Conservation (phyloP, 2,888 invertebrate species). For the Seladonia tumulorum region DNA sequence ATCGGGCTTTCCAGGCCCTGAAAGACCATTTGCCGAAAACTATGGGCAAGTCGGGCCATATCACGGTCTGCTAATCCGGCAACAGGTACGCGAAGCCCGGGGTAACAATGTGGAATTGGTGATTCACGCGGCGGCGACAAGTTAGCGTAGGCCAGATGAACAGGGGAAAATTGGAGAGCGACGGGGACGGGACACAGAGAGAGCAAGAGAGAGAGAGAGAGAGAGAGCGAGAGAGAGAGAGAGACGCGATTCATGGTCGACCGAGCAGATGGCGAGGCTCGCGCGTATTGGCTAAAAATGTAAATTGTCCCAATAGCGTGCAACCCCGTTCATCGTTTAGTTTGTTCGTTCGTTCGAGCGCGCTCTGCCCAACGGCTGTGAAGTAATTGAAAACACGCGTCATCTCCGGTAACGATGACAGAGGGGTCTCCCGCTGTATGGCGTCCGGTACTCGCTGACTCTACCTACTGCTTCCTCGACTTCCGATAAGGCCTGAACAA, state of each 20-base stretch:
- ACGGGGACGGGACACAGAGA: background rate
- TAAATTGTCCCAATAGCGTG: slow-evolving; percentile 76
- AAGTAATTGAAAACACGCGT: slow-evolving; percentile 79
- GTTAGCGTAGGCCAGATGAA: background rate
- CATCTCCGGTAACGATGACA: slow-evolving; percentile 48
- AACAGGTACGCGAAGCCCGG: slow-evolving; percentile 75
- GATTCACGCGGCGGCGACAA: slow-evolving; percentile 39
- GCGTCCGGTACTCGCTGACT: slow-evolving; percentile 27
- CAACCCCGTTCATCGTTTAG: slow-evolving; percentile 49
- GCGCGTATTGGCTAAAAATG: slow-evolving; percentile 81
- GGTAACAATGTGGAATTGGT: slow-evolving; percentile 73
- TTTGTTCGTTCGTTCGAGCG: slow-evolving; percentile 54
- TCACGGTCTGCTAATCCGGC: slow-evolving; percentile 59
- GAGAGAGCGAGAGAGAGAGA: background rate
- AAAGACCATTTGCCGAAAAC: background rate
- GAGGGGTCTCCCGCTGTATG: slow-evolving; percentile 7
- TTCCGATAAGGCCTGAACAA: slow-evolving; percentile 33
- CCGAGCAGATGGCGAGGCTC: slow-evolving; percentile 51
- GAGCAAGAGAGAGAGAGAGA: background rate
- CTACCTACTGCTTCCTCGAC: slow-evolving; percentile 45
- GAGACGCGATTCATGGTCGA: slow-evolving; percentile 61
- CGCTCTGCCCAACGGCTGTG: slow-evolving; percentile 60
- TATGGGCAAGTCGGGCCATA: background rate
- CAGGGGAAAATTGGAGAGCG: slow-evolving; percentile 10
- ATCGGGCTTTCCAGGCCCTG: background rate